Conservation (phyloP, 1,140 invertebrate species). For the Drosophila gunungcola region DNA sequence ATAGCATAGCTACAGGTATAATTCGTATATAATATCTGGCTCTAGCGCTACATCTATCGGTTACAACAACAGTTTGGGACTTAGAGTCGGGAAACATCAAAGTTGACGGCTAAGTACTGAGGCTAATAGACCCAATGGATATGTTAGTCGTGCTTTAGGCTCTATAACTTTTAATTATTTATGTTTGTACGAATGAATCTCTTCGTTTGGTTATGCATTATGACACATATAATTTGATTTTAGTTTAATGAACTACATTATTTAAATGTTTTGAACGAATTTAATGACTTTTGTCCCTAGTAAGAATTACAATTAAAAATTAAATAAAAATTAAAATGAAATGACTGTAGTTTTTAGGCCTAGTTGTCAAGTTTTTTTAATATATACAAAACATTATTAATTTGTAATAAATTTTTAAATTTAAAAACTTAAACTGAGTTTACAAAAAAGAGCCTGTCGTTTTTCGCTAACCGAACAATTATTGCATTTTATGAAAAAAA, state of each 20-base stretch:
- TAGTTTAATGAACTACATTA: slow-evolving; percentile 24
- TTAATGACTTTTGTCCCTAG: no score
- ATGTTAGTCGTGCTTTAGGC: slow-evolving; percentile 53
- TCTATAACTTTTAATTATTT: slow-evolving; percentile 9
- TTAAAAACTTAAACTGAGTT: no score
- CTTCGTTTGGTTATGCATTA: slow-evolving; percentile 12
- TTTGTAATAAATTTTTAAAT: no score
- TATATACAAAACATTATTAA: no score
- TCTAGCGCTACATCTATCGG: slow-evolving; percentile 43
- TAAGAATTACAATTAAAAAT: not conserved
- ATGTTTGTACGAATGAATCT: slow-evolving; percentile 2
- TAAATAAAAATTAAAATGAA: not conserved
- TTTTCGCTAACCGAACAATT: not conserved
- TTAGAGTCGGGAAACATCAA: slow-evolving; percentile 55
- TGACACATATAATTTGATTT: slow-evolving; percentile 21
- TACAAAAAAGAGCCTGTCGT: not conserved
- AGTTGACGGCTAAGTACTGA: slow-evolving; percentile 29
- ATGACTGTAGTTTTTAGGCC: not conserved
- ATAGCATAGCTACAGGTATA: slow-evolving; percentile 43
- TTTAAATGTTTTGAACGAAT: slow-evolving; percentile 1
- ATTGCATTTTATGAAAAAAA: no score
- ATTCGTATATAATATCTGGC: slow-evolving; percentile 22
- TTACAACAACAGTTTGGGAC: slow-evolving; percentile 59
- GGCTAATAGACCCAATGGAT: slow-evolving; percentile 72
- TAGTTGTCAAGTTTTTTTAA: not conserved